Base-by-base conservation (phyloP, 1,140 invertebrate genomes). In the Pemphigus obesinymphae region DNA sequence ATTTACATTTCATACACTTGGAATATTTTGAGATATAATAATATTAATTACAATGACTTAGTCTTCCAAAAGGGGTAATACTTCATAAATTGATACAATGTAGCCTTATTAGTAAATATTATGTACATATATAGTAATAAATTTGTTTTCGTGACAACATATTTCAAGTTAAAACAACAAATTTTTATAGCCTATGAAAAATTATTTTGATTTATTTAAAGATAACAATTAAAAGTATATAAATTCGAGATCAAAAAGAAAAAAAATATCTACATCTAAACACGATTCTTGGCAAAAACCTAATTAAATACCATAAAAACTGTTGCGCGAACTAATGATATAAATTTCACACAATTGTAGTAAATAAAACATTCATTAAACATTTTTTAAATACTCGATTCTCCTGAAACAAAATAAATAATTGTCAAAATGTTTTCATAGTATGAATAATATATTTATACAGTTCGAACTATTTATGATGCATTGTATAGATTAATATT, bases 171-270 rank as follows among this genome's bases (percentile, higher is more conserved):
- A 20, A 50, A 70, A 70, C 34, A 45, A 72, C 31, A 73, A 73
- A 34, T 20, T 70, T 15, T 17, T n/a, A 26, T 45, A 70, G 37
- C 68, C 29, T 50, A 48, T 34, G 15, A 29, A 73, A 23, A 73
- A 34, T n/a, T 73, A 31, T 73, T 73, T 73, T 73, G 43, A 73
- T 73, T 73, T 73, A 13, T 73, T 50, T 48, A 6, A 50, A 50
- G 43, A 73, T 73, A 73, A 73, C 70, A 73, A 31, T 73, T 50
- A 50, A 50, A 31, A 23, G 70, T 48, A 48, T 48, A 73, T 73
- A 73, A 73, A 73, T 73, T 73, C 70, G 43, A 73, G 70, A 73
- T 73, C 70, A 50, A 73, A 73, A 73, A 73, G 70, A 48, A 73
- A 73, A 68, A 66, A 73, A 73, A 73, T 48, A 73, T 73, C 70